Conservation (phyloP, 2,113 vertebrate genomes). For the Chrysemys picta region DNA sequence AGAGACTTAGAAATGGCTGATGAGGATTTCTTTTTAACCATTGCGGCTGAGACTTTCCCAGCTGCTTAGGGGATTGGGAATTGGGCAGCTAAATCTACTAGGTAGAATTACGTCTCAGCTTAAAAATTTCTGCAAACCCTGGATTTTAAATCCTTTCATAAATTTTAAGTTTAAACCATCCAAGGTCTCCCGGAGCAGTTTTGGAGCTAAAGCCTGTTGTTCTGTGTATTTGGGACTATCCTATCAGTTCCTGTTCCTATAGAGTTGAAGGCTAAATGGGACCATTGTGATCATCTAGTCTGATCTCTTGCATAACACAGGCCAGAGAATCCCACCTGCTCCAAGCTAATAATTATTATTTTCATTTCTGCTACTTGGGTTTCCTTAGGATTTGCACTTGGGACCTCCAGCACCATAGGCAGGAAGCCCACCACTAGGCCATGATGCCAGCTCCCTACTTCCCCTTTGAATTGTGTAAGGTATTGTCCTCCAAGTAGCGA, state of each 20-base stretch:
- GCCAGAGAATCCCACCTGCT: not conserved
- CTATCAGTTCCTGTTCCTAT: not conserved
- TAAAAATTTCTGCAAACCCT: not conserved
- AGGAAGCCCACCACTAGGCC: not conserved
- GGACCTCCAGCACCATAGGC: not conserved
- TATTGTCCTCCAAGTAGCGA: not conserved
- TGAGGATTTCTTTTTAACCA: not conserved
- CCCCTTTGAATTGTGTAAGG: not conserved
- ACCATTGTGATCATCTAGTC: not conserved
- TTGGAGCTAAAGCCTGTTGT: not conserved
- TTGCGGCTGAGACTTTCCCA: accelerated
- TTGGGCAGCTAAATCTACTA: not conserved
- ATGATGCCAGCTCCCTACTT: not conserved
- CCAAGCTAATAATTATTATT: not conserved
- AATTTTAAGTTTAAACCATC: not conserved
- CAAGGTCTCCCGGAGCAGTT: not conserved
- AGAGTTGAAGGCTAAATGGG: not conserved
- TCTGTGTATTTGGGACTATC: not conserved
- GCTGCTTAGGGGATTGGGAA: not conserved
- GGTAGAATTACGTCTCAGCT: not conserved
- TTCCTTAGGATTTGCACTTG: not conserved
- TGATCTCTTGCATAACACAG: not conserved
- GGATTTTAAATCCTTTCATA: not conserved
- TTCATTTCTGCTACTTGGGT: not conserved
- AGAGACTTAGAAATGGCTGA: not conserved